Conservation (phyloP, 1,140 invertebrate genomes). For the Zaprionus capensis region DNA sequence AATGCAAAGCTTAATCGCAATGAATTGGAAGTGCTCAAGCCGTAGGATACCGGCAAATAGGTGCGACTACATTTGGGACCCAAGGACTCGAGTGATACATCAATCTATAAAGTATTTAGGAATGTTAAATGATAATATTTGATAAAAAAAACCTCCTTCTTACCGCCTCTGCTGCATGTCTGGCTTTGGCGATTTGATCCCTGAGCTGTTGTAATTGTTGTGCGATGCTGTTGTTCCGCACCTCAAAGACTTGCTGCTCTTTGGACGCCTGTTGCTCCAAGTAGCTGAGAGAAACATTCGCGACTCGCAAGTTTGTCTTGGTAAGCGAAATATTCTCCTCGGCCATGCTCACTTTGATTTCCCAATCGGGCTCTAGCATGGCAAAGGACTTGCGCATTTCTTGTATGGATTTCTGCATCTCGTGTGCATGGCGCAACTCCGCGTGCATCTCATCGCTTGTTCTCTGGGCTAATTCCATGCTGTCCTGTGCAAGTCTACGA, state of each 20-base stretch:
- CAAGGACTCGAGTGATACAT: constrained; percentile 89
- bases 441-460: constrained; percentile 85
- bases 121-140: background rate
- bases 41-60: constrained; percentile 87
- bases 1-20: constrained; percentile 89
- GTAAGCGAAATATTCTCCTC: constrained; percentile 81
- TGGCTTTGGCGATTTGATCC: constrained; percentile 90
- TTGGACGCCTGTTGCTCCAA: constrained; percentile 85
- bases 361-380: constrained; percentile 86
- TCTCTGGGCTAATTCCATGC: constrained; percentile 84
- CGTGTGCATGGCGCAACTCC: constrained; percentile 85
- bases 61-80: constrained; percentile 90
- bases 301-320: constrained; percentile 72
- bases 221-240: constrained; percentile 87
- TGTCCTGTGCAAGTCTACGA: constrained; percentile 77
- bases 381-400: constrained; percentile 85
- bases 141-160: constrained; percentile 64
- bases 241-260: constrained; percentile 86
- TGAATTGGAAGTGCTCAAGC: constrained; percentile 89
- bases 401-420: constrained; percentile 85
- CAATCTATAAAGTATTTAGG: constrained; percentile 87
- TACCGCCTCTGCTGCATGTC: constrained; percentile 92
- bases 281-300: constrained; percentile 85
- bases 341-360: constrained; percentile 85
- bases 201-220: constrained; percentile 88